Evolutionary conservation across 2,113 vertebrate species (phyloP).

Genomic region (Corythoichthys haematopterus): DNA sequence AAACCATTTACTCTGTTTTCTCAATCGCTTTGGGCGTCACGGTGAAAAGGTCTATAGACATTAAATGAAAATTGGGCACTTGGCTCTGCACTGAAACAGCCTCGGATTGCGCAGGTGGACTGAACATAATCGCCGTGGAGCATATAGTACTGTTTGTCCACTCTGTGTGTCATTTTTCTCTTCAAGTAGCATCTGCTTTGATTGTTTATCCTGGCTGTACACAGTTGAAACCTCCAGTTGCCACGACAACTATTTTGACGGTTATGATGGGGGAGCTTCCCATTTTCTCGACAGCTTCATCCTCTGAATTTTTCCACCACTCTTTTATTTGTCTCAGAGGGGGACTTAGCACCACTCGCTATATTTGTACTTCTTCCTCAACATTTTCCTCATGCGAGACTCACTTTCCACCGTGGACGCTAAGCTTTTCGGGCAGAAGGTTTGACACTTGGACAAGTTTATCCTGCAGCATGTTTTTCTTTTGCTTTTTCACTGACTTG

Average conservation of each 20-base stretch:
- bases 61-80: no score
- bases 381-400: neutral
- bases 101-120: no score
- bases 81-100: no score
- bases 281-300: neutral
- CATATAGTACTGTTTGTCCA: neutral
- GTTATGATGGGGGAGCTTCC: neutral
- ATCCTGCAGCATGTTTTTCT: neutral
- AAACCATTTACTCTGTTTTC: no score
- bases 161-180: neutral
- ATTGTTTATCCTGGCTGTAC: neutral
- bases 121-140: neutral
- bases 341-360: neutral
- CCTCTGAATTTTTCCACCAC: neutral
- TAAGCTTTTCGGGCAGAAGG: neutral
- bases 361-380: neutral
- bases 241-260: neutral
- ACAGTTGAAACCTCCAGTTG: neutral
- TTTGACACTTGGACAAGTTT: neutral
- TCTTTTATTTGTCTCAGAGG: neutral
- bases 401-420: neutral
- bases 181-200: neutral
- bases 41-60: no score
- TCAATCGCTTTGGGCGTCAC: no score
- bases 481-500: neutral